Percentiles rank a stretch among this genome's conserved stretches.
These are phyloP conservation scores for Cyprinodon diabolis DNA, from an alignment of 2,797 vertebrate genomes.

Conservation along the genomic window DNA sequence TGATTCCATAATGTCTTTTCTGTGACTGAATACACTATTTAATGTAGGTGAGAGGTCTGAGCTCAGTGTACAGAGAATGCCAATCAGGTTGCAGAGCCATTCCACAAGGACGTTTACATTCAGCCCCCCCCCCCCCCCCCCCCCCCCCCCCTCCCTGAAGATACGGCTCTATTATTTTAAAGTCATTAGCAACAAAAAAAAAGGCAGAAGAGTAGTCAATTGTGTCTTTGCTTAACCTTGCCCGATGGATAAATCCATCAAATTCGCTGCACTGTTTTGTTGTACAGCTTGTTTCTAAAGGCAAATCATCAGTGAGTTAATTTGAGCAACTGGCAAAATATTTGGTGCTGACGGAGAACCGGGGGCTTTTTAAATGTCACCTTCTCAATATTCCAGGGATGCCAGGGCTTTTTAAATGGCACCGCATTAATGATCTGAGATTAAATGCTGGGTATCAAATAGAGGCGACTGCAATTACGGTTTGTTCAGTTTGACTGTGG, in stretches of 20 bases:
- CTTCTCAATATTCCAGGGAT: conserved; percentile 75
- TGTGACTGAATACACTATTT: conserved; percentile 40
- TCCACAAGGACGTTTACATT: conserved; percentile 23
- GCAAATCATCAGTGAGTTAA: conserved; percentile 74
- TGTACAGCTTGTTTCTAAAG: conserved; percentile 59
- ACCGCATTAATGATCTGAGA: conserved; percentile 74
- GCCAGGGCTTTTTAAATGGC: conserved; percentile 77
- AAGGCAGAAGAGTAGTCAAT: conserved; percentile 30
- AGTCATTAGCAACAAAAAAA: conserved; percentile 33
- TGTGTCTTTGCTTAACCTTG: conserved; percentile 58
- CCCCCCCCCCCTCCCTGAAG: too few relatives aligned
- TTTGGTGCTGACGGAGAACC: conserved; percentile 61
- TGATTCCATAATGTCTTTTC: conserved; percentile 32
- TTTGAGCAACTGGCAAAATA: conserved; percentile 75
- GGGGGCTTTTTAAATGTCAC: conserved; percentile 79
- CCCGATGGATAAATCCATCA: conserved; percentile 44
- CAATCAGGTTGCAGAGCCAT: conserved; percentile 26
- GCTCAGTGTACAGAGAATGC: conserved; percentile 25
- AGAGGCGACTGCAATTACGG: conserved; percentile 66
- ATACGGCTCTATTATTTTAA: conserved; percentile 33
- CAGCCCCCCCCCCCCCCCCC: not conserved
- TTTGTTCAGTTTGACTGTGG: conserved; percentile 54
- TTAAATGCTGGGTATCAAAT: conserved; percentile 77
- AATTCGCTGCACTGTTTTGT: conserved; percentile 45
- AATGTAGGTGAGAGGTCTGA: conserved; percentile 43